Evolutionary conservation across 2,888 invertebrate genomes (phyloP), one percentile per base, ranked within the genome.

Genomic region (Tipula helvola): DNA sequence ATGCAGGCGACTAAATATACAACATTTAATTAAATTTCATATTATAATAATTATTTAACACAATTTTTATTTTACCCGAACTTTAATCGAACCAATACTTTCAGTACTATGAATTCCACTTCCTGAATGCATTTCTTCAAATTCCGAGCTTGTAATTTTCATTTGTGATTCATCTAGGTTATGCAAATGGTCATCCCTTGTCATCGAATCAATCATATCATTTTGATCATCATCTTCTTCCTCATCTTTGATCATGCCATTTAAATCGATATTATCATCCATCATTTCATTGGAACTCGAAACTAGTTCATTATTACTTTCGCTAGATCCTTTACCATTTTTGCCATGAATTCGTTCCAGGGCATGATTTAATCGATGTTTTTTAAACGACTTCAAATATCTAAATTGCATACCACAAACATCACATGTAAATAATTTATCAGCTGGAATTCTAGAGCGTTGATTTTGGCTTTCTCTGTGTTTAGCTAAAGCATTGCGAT

Each of bases 331-430:
- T 52, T 86, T 86, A 16, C 93, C 93, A 88, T 93, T 93, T 89
- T 95, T 95, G 5, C 96, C 95, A 90, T 97, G 97, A 87, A 97
- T 92, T 88, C 96, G 94, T 90, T 97, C 97, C 52, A 97, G 91
- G 0, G 97, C 96, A 90, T 97, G 97, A 90, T 97, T 97, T 87
- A 97, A 93, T 36, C 97, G 94, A 90, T 97, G 97, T 91, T 97
- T 97, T 91, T 97, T 97, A 91, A 97, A 97, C 0, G 97, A 97
- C 90, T 97, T 97, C 86, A 97, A 93, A 91, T 97, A 97, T 88
- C 83, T 71, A 87, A 97, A 97, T 90, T 97, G 97, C 97, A 97
- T 97, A 87, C 97, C 97, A 91, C 97, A 97, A 2, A 97, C 96
- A 90, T 97, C 97, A 90, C 97, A 97, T 28, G 97, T 97, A 92